These are phyloP conservation scores for Babyrousa celebensis DNA, from an alignment of 2,797 vertebrate species.

Conservation along the genomic window DNA sequence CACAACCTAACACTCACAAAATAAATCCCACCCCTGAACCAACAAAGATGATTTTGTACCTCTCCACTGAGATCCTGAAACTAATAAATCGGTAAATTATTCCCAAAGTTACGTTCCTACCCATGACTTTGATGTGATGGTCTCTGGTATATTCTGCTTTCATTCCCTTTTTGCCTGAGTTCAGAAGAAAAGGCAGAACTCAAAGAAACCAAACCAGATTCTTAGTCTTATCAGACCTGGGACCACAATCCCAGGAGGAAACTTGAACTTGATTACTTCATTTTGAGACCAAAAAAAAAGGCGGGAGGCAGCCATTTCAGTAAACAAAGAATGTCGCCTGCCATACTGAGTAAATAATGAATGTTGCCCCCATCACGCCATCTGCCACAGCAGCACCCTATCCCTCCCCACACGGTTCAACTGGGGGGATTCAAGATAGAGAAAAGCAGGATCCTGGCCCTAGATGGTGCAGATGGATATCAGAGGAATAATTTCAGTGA, in stretches of 20 bases:
- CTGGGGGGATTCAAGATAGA: background rate
- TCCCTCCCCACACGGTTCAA: too few species aligned
- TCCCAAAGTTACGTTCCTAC: slow-evolving; percentile 38
- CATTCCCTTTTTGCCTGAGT: slow-evolving; percentile 25
- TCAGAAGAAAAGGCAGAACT: slow-evolving; percentile 19
- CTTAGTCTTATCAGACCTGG: slow-evolving; percentile 8
- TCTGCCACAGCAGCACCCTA: background rate
- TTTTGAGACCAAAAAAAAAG: background rate
- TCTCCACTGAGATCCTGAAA: slow-evolving; percentile 9
- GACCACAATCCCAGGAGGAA: background rate
- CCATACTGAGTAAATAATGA: background rate
- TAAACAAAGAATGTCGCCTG: background rate
- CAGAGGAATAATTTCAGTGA: background rate
- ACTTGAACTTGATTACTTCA: background rate
- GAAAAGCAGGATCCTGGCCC: background rate
- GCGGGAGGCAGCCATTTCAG: background rate
- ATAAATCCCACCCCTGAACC: background rate
- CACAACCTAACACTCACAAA: background rate
- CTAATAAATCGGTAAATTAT: slow-evolving; percentile 9
- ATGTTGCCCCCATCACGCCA: background rate
- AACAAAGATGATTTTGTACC: slow-evolving; percentile 4
- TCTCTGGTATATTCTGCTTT: slow-evolving; percentile 40
- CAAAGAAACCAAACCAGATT: slow-evolving; percentile 66
- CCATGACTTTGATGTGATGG: slow-evolving; percentile 36
- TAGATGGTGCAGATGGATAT: background rate